Evolutionary conservation across 2,113 vertebrate genomes (phyloP).

Genomic region (Peromyscus maniculatus): DNA sequence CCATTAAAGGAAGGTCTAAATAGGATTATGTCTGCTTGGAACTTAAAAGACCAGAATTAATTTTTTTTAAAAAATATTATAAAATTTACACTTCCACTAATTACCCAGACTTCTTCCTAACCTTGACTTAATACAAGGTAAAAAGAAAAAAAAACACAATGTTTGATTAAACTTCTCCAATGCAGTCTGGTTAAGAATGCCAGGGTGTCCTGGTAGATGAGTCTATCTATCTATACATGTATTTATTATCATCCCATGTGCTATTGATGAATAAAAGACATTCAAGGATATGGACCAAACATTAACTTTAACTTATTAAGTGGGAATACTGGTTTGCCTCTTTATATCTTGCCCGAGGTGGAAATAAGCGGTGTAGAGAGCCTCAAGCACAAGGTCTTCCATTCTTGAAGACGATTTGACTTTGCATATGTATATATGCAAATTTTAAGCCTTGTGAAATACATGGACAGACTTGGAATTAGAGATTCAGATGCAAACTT

Average conservation of each 20-base stretch:
- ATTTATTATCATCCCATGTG: background rate
- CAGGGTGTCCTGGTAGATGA: background rate
- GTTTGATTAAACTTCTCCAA: background rate
- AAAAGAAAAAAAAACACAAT: background rate
- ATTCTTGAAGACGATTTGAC: conserved; percentile 36
- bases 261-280: conserved; percentile 23
- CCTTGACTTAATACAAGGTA: background rate
- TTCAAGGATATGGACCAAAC: background rate
- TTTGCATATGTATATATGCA: conserved; percentile 31
- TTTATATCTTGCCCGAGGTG: background rate
- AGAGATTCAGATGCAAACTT: conserved; percentile 53
- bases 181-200: background rate
- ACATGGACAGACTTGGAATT: background rate
- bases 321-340: background rate
- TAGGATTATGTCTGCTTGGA: conserved; percentile 23
- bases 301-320: conserved; percentile 2
- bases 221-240: background rate
- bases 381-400: conserved; percentile 28
- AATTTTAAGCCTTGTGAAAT: conserved; percentile 61
- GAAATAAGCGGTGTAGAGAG: background rate
- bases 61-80: conserved; percentile 8
- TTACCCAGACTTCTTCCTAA: background rate
- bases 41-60: conserved; percentile 21
- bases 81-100: conserved; percentile 40
- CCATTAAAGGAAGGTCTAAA: background rate